These are phyloP conservation scores for Agapornis roseicollis DNA, from an alignment of 2,113 vertebrate genomes.

Conservation along the genomic window DNA sequence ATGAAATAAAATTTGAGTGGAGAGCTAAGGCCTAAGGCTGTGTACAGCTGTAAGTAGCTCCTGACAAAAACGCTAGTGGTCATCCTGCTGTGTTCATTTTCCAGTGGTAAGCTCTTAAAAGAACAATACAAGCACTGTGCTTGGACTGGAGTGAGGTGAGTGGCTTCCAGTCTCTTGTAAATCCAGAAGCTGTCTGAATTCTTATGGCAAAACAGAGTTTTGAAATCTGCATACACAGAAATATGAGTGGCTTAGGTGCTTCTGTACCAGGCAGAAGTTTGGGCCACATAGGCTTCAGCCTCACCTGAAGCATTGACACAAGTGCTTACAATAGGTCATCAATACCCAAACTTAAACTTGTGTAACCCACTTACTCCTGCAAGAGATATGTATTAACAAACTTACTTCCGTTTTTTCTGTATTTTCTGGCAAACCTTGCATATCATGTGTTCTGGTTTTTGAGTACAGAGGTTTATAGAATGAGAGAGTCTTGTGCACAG, in stretches of 20 bases:
- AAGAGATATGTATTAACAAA: background rate
- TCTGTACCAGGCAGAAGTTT: background rate
- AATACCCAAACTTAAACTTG: background rate
- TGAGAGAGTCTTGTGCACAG: background rate
- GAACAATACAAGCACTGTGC: background rate
- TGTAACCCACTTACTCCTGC: background rate
- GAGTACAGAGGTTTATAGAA: background rate
- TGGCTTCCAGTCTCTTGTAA: background rate
- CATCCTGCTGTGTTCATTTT: background rate
- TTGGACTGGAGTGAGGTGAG: background rate
- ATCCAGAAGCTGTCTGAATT: background rate
- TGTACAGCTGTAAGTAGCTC: background rate
- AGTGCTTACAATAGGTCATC: background rate
- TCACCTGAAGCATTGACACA: rapidly evolving
- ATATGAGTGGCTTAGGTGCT: background rate
- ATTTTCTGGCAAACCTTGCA: background rate
- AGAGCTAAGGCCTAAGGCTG: background rate
- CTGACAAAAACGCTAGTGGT: background rate
- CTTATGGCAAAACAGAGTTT: background rate
- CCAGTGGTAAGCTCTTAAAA: background rate
- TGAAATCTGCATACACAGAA: background rate
- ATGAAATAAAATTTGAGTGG: background rate
- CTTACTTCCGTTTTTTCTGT: background rate
- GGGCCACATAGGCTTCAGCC: background rate
- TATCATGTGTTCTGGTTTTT: background rate